phyloP scores from a whole-genome alignment of 1,140 invertebrate species.

The Pteromalus puparum region DNA sequence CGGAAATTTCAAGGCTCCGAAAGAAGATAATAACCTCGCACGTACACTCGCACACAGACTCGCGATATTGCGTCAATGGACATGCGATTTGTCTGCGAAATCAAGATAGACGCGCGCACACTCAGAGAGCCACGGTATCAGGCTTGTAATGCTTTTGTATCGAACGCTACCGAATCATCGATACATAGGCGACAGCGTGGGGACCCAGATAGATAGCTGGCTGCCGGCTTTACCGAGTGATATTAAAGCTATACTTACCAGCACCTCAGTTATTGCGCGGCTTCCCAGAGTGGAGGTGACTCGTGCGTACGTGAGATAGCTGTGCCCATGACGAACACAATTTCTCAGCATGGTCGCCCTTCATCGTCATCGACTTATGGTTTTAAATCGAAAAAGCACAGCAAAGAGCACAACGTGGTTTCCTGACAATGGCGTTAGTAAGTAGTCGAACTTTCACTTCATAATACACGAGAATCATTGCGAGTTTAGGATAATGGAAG shows the following conservation, averaged over 20 bases:
- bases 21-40: not conserved
- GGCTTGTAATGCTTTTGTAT: not conserved
- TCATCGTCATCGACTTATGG: slow-evolving; percentile 6
- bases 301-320: not conserved
- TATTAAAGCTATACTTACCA: not conserved
- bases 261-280: slow-evolving; percentile 28
- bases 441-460: not conserved
- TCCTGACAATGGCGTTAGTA: slow-evolving; percentile 26
- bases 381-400: not conserved
- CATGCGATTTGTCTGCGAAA: not conserved
- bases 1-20: not conserved
- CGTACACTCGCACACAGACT: not conserved
- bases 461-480: not conserved
- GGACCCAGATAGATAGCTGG: slow-evolving; percentile 43
- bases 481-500: no score
- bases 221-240: not conserved
- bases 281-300: not conserved
- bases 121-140: not conserved
- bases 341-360: slow-evolving; percentile 26
- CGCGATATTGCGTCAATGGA: not conserved
- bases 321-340: not conserved
- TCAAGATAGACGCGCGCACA: not conserved
- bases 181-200: slow-evolving; percentile 15
- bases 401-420: not conserved
- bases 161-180: slow-evolving; percentile 33